Evolutionary conservation across 2,888 invertebrate species (phyloP), one percentile per base, ranked within the genome.

Genomic region (Nomada lathburiana): DNA sequence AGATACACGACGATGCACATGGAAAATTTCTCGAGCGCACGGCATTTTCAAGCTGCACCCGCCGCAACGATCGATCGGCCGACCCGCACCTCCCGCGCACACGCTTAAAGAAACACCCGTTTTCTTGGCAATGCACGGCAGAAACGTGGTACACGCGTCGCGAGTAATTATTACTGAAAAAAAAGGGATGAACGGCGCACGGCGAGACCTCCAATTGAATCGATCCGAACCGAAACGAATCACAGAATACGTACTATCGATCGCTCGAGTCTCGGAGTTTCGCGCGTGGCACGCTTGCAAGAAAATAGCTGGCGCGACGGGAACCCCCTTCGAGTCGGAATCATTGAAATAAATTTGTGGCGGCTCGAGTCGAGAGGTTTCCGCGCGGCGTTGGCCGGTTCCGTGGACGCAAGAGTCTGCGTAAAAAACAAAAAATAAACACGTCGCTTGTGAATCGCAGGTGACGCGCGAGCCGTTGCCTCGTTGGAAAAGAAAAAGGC

Each of bases 351-450:
- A 4, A 4, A 44, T 2, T 44, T 2, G 18, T 1, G 23, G 0
- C 55, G 42, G 23, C 23, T 18, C 23, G 68, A 23, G 42, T 68
- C 55, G 42, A 42, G 36, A 5, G n/a, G 53, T 52, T 11, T 2
- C 10, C n/a, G 18, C 3, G 50, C 18, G 13, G 5, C 5, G 13
- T 16, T 18, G 13, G 13, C 16, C n/a, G 9, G 20, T 4, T n/a
- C 53, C 0, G n/a, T 10, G 52, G 9, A 53, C 18, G 9, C 18
- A 23, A 72, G 13, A 53, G 5, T 18, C 7, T 16, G 62, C 23
- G 50, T 70, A 64, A 20, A 72, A 62, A 53, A 64, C 55, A 20
- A 72, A 62, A 53, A 64, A 55, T 73, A 63, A 73, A 64, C 26
- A 26, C 2, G 2, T 18, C 10, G 36, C 7, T 9, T 18, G 26